Base-by-base conservation (phyloP, 2,888 invertebrate genomes). In the Poecilus cupreus region DNA sequence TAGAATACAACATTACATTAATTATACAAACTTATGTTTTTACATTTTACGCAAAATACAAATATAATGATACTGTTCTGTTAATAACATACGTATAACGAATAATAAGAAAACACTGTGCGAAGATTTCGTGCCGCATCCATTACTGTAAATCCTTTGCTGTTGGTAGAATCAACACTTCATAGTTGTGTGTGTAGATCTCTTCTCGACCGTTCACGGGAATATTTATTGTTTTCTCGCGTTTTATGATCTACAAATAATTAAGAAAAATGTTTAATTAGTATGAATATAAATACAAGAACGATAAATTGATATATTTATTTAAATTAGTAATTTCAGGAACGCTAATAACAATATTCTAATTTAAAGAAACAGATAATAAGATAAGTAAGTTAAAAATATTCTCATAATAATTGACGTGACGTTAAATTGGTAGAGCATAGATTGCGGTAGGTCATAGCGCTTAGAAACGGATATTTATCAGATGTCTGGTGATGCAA, bases 111-210 rank as follows among this genome's bases (percentile, higher is more conserved):
- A 2, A 43, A 43, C 13, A 43, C 32, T 32, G 54, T 54, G 54
- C 20, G 20, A 60, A 60, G 16, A 8, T 32, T 32, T 32, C 32
- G 32, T 32, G 32, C 32, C 8, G 32, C 32, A 32, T 32, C 32
- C 32, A 10, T 32, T 68, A 68, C 5, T 18, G 3, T 68, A 68
- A 13, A 68, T 68, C 64, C 13, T 68, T 68, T 18, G 37, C 18
- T 37, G 64, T 68, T 1, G 64, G 64, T 18, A 68, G 37, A 68
- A 68, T 32, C 37, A 68, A 68, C 37, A 68, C 16, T 37, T 68
- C 64, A 16, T 68, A 68, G 18, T 16, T 10, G 11, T 68, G 39
- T 68, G 64, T 68, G 37, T 68, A 68, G 37, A 68, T 37, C 32
- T 68, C 64, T 37, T 68, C 64, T 16, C 32, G 37, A 13, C 64